Evolutionary conservation across 2,888 invertebrate species (phyloP), one percentile per base, ranked within the genome.

Genomic region (Drosophila nr. perissopoda): DNA sequence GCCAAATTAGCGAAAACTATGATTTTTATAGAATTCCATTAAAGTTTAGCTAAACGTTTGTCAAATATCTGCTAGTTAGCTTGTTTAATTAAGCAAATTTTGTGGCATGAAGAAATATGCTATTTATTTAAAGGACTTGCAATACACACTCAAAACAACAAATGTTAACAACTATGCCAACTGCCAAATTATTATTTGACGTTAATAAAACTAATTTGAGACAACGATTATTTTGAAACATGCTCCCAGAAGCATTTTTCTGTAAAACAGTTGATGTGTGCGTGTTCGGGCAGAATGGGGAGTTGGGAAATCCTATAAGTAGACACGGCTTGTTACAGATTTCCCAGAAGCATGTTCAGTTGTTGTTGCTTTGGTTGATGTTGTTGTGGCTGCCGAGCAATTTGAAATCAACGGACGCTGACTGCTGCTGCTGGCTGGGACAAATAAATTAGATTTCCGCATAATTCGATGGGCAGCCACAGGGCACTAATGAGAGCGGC

Each of bases 391-490:
- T 62, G 67, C 40, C 48, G 36, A 74, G 74, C 78, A 68, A 78
- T 78, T 77, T 78, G 70, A 74, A 64, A 78, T 78, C 78, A 78
- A 78, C 71, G 66, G 62, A 58, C 27, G 27, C 59, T 71, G 75
- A 25, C 25, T 36, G 53, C 25, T 38, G 51, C 73, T 51, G 66
- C 46, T 65, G 33, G 60, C 59, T 75, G 59, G 54, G 68, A 60
- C 54, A 73, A 71, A 73, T 83, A 81, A 85, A 83, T 81, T 85
- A 83, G 76, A 78, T 80, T 80, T 74, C 67, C 80, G 74, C 77
- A 72, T 77, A 82, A 80, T 82, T 83, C 79, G 75, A 70, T 70
- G 81, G 80, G 68, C 76, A 82, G 81, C 81, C 81, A 82, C 81
- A 82, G 78, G 78, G 73, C 76, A 75, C 69, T 79, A 79, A 79